These are phyloP conservation scores for Apis dorsata DNA, from an alignment of 1,140 invertebrate species.

Conservation along the genomic window DNA sequence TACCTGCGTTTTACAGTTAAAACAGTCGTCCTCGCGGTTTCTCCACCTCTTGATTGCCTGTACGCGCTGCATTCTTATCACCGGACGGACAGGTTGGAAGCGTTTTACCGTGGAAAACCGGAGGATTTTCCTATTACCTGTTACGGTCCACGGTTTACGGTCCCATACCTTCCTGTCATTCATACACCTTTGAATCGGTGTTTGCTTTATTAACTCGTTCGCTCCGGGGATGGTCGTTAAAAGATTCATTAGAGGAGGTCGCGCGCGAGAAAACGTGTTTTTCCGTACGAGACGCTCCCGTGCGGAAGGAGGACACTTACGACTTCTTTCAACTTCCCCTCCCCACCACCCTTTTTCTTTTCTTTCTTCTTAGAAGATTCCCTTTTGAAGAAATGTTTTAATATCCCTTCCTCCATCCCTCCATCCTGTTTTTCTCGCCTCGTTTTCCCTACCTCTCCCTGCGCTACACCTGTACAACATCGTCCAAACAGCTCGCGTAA, in stretches of 20 bases:
- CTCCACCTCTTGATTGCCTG: constrained; percentile 42
- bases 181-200: background rate
- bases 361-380: no score
- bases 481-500: background rate
- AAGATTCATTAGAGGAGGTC: background rate
- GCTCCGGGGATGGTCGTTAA: background rate
- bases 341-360: background rate
- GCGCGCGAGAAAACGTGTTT: background rate
- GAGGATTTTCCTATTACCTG: constrained; percentile 8
- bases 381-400: background rate
- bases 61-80: constrained; percentile 45
- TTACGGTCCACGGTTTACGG: background rate
- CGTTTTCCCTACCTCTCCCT: background rate
- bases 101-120: constrained; percentile 21
- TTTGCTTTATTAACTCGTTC: constrained; percentile 14
- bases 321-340: background rate
- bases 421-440: background rate
- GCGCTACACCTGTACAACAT: no score
- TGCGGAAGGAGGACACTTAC: background rate
- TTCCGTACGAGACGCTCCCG: no score
- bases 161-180: background rate
- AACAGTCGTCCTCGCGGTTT: constrained; percentile 49
- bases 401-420: background rate
- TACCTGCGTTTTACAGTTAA: constrained; percentile 61
- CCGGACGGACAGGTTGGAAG: constrained; percentile 12